phyloP scores from a whole-genome alignment of 1,140 invertebrate genomes.

The Eurosta solidaginis region DNA sequence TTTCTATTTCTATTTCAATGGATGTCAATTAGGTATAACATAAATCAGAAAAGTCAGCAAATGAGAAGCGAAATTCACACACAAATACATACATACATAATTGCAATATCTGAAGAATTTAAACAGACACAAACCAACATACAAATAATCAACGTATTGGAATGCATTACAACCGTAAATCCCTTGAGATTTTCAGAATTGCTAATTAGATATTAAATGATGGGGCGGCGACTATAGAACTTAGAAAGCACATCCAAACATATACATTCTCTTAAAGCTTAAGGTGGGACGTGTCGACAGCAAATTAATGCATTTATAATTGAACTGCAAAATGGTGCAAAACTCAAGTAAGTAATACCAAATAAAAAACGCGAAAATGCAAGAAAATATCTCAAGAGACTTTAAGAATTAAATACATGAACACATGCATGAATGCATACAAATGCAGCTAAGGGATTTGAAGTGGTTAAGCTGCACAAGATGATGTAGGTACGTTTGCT shows the following conservation, averaged over 20 bases:
- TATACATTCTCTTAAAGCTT: not conserved
- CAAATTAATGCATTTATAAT: conserved; percentile 24
- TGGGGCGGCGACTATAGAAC: not conserved
- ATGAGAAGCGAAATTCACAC: not conserved
- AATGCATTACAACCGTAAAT: not conserved
- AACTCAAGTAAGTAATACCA: not conserved
- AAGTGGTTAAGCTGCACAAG: not conserved
- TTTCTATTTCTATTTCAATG: no score
- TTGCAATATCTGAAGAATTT: no score
- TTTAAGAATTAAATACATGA: not conserved
- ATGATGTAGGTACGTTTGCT: not conserved
- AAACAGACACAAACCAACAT: not conserved
- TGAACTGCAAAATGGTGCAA: conserved; percentile 10
- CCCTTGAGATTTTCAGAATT: conserved; percentile 3
- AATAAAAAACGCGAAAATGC: not conserved
- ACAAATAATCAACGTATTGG: not conserved
- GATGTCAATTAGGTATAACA: conserved; percentile 10
- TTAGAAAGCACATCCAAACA: not conserved
- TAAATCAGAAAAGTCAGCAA: not conserved
- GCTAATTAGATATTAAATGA: conserved; percentile 23
- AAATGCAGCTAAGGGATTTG: not conserved
- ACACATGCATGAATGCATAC: not conserved
- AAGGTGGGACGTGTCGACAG: not conserved
- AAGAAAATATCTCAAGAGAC: not conserved
- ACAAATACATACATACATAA: not conserved